Conservation (phyloP, 2,113 vertebrate genomes). For the Mormoops blainvillei region DNA sequence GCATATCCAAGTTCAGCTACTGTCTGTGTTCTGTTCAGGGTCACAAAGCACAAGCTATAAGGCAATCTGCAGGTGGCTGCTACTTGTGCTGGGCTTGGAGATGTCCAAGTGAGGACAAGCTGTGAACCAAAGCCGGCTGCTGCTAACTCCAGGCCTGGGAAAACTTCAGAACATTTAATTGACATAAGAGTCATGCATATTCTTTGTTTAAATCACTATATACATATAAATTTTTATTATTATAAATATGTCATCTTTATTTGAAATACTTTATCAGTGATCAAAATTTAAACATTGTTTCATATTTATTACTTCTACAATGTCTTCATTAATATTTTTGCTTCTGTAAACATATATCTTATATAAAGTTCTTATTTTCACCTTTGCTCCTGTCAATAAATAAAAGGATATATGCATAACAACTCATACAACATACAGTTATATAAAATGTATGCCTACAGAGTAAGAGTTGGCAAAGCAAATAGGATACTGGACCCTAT, state of each 20-base stretch:
- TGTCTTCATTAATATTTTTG: not conserved
- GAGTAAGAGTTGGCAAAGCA: not conserved
- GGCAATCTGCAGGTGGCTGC: too few species aligned
- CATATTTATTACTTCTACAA: not conserved
- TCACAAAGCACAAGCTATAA: too few species aligned
- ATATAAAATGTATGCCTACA: not conserved
- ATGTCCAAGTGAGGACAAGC: too few species aligned
- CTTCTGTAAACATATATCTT: not conserved
- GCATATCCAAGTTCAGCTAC: too few species aligned
- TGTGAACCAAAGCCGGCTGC: too few species aligned
- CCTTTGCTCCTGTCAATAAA: not conserved
- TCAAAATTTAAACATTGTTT: not conserved
- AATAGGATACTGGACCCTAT: not conserved
- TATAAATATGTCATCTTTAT: not conserved
- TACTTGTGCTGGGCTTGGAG: too few species aligned
- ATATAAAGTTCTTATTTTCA: not conserved
- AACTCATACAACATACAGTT: not conserved
- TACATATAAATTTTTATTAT: not conserved
- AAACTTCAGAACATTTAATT: not conserved
- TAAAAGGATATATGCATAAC: not conserved
- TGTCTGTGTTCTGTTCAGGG: too few species aligned
- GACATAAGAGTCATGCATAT: not conserved
- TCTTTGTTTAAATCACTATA: not conserved
- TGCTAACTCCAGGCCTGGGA: too few species aligned
- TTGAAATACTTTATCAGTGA: not conserved